These are phyloP conservation scores for Empis stercorea DNA, from an alignment of 2,888 invertebrate genomes.

Conservation along the genomic window DNA sequence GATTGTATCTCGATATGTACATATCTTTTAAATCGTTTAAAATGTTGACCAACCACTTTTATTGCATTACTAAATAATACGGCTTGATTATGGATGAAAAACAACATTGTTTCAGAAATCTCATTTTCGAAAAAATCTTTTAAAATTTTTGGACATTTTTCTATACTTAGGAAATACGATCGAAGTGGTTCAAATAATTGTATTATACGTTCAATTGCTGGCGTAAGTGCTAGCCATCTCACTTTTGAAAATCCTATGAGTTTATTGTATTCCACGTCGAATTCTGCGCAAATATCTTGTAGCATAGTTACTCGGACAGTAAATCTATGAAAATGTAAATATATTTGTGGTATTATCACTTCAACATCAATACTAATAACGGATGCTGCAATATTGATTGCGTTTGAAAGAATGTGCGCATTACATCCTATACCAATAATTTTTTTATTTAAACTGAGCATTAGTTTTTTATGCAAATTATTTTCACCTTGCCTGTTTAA, in stretches of 20 bases:
- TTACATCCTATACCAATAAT: neutral
- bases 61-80: slow-evolving; percentile 10
- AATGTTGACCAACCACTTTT: neutral
- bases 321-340: slow-evolving; percentile 1
- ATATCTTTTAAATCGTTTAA: neutral
- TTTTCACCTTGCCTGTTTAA: neutral
- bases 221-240: slow-evolving; percentile 18
- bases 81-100: slow-evolving; percentile 18
- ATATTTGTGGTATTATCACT: slow-evolving; percentile 1
- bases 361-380: neutral
- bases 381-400: neutral
- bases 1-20: neutral
- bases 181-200: slow-evolving; percentile 17
- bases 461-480: neutral
- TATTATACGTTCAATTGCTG: slow-evolving; percentile 17
- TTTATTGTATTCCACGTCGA: slow-evolving; percentile 17
- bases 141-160: slow-evolving; percentile 19
- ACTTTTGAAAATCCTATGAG: slow-evolving; percentile 17
- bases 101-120: slow-evolving; percentile 15
- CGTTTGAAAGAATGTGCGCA: neutral
- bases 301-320: slow-evolving; percentile 7
- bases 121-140: slow-evolving; percentile 18
- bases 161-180: slow-evolving; percentile 19
- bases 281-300: slow-evolving; percentile 18
- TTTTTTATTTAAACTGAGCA: neutral